Evolutionary conservation across 1,140 invertebrate species (phyloP).

Genomic region (Bombus superbus): DNA sequence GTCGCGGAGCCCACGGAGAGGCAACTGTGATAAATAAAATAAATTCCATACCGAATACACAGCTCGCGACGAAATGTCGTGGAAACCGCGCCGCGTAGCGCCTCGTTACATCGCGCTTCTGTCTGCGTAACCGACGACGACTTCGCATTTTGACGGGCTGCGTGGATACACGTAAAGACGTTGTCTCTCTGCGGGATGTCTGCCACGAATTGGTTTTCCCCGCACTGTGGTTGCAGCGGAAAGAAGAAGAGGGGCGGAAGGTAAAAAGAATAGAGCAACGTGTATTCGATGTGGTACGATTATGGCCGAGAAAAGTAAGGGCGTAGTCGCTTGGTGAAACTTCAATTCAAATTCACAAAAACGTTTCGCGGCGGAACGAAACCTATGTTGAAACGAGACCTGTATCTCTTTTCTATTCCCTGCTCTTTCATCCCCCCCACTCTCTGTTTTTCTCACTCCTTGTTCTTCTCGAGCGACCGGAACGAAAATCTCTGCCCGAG

Average conservation of each 20-base stretch:
- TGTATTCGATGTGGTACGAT: slow-evolving; percentile 47
- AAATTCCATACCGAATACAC: slow-evolving; percentile 67
- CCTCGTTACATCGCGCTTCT: slow-evolving; percentile 46
- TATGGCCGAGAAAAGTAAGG: slow-evolving; percentile 28
- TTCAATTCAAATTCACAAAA: slow-evolving; percentile 57
- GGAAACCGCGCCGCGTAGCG: slow-evolving; percentile 57
- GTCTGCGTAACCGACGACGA: slow-evolving; percentile 53
- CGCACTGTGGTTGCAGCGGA: not conserved
- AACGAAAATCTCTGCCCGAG: not conserved
- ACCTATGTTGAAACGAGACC: slow-evolving; percentile 42
- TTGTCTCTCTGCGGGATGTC: slow-evolving; percentile 58
- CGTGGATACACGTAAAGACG: slow-evolving; percentile 24
- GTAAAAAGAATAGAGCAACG: slow-evolving; percentile 43
- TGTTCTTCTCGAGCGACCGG: not conserved
- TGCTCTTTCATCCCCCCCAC: not conserved
- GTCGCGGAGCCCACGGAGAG: slow-evolving; percentile 23
- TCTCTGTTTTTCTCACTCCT: not conserved
- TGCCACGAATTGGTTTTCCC: slow-evolving; percentile 62
- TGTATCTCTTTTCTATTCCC: slow-evolving; percentile 25
- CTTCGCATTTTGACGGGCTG: slow-evolving; percentile 53
- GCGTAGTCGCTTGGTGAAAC: slow-evolving; percentile 40
- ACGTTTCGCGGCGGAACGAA: slow-evolving; percentile 42
- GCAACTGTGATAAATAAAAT: slow-evolving; percentile 68
- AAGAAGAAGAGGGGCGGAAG: not conserved
- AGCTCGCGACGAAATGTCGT: slow-evolving; percentile 59